A percentile compares a stretch with the other conserved stretches of the same genome.
phyloP scores from a whole-genome alignment of 2,888 invertebrate species.

The Dicroscelio sp. region DNA sequence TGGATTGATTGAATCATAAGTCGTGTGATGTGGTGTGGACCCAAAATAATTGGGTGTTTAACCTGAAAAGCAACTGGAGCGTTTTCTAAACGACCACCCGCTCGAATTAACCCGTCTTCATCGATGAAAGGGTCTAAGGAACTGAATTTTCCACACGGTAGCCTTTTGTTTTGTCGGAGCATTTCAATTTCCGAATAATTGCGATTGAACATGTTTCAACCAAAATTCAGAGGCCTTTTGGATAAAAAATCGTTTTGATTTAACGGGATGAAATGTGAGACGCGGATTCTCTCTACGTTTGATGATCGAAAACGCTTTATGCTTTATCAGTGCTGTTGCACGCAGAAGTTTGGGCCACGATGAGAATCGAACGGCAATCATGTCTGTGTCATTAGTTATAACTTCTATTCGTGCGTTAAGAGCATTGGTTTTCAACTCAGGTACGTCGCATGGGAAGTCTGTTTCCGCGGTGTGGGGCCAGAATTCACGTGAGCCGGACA shows the following conservation, averaged over 20 bases:
- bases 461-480: not conserved
- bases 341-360: not conserved
- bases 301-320: too few species aligned
- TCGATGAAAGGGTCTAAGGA: not conserved
- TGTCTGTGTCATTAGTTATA: not conserved
- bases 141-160: not conserved
- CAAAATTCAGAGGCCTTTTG: slow-evolving; percentile 2
- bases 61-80: not conserved
- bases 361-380: not conserved
- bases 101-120: not conserved
- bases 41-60: not conserved
- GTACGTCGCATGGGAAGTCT: too few species aligned
- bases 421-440: not conserved
- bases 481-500: not conserved
- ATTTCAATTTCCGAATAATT: slow-evolving; percentile 9
- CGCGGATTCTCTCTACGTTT: too few species aligned
- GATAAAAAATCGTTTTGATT: not conserved
- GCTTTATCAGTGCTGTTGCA: not conserved
- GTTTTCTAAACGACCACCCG: not conserved
- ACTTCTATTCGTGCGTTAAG: too few species aligned
- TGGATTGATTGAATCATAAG: too few species aligned
- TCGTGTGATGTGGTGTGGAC: too few species aligned
- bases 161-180: not conserved
- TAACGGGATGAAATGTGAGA: not conserved
- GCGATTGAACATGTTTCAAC: not conserved